Percentiles rank a stretch among this genome's conserved stretches.
Evolutionary conservation across 2,888 invertebrate genomes (phyloP).

Genomic region (Stratiomys singularior): DNA sequence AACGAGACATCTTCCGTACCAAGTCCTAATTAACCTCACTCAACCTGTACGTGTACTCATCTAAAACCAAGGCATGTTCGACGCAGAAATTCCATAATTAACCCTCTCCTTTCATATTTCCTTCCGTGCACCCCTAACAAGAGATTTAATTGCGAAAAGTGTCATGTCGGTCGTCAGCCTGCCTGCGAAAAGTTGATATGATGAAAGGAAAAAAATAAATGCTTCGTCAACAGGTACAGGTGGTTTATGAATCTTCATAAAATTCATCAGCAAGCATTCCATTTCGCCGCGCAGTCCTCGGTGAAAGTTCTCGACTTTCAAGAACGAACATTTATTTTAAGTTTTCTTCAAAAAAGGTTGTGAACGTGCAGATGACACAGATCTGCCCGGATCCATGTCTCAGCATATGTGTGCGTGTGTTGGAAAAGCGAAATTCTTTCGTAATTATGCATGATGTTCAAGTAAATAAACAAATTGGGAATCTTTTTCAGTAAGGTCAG

Average conservation of each 20-base stretch:
- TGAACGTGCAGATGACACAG: too few relatives aligned
- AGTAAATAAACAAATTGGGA: neutral
- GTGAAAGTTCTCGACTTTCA: neutral
- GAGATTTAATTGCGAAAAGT: slow-evolving; percentile 26
- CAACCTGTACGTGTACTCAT: neutral
- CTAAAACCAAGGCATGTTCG: neutral
- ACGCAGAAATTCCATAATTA: slow-evolving; percentile 4
- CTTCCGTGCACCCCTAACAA: slow-evolving; percentile 3
- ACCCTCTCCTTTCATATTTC: slow-evolving; percentile 5
- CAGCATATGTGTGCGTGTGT: neutral
- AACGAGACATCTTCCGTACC: neutral
- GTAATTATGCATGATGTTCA: neutral
- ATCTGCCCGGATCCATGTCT: neutral
- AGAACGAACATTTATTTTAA: neutral
- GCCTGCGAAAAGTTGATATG: neutral
- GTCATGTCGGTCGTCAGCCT: neutral
- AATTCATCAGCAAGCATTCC: slow-evolving; percentile 19
- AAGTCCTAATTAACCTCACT: slow-evolving; percentile 17
- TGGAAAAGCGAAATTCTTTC: neutral
- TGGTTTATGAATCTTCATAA: slow-evolving; percentile 33
- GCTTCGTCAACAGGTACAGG: slow-evolving; percentile 8
- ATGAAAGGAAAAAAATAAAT: too few relatives aligned
- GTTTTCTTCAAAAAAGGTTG: too few relatives aligned
- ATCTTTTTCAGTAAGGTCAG: neutral
- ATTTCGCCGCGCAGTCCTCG: neutral